Percentiles rank a stretch among this genome's conserved stretches.
phyloP scores from a whole-genome alignment of 2,797 vertebrate genomes.

The Glossophaga mutica region DNA sequence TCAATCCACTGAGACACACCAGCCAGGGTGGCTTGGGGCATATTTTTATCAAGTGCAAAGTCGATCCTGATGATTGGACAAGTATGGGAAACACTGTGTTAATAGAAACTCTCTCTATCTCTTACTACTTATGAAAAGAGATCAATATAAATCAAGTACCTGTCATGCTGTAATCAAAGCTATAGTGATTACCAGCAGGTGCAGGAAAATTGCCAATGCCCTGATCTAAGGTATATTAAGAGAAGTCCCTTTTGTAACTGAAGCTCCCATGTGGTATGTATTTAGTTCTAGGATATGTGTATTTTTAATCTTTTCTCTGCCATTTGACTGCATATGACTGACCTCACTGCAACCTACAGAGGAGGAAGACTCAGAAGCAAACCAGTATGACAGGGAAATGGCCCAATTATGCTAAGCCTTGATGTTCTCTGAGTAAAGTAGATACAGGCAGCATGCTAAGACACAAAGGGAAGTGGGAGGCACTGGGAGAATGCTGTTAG shows the following conservation, averaged over 20 bases:
- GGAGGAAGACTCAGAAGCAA: slow-evolving; percentile 81
- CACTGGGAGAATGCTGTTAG: slow-evolving; percentile 52
- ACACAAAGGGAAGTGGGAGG: slow-evolving; percentile 68
- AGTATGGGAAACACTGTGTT: not conserved
- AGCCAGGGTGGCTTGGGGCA: not conserved
- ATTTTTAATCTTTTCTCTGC: slow-evolving; percentile 77
- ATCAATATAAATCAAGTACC: not conserved
- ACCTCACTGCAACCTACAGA: slow-evolving; percentile 77
- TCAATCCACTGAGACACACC: too few relatives aligned
- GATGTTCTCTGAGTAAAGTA: slow-evolving; percentile 73
- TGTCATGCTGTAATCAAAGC: not conserved
- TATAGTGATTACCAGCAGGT: slow-evolving; percentile 14
- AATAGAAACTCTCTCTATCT: not conserved
- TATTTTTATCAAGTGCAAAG: not conserved
- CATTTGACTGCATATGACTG: slow-evolving; percentile 80
- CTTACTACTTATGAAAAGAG: not conserved
- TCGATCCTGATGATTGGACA: not conserved
- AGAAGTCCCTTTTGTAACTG: slow-evolving; percentile 27
- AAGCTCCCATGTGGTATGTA: slow-evolving; percentile 49
- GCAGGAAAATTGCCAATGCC: not conserved
- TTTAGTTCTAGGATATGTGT: slow-evolving; percentile 57
- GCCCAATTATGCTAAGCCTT: slow-evolving; percentile 81
- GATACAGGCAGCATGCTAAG: slow-evolving; percentile 72
- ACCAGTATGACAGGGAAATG: slow-evolving; percentile 81
- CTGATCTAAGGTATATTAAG: slow-evolving; percentile 23